phyloP scores from a whole-genome alignment of 2,888 invertebrate genomes.

The Eupithecia dodoneata region DNA sequence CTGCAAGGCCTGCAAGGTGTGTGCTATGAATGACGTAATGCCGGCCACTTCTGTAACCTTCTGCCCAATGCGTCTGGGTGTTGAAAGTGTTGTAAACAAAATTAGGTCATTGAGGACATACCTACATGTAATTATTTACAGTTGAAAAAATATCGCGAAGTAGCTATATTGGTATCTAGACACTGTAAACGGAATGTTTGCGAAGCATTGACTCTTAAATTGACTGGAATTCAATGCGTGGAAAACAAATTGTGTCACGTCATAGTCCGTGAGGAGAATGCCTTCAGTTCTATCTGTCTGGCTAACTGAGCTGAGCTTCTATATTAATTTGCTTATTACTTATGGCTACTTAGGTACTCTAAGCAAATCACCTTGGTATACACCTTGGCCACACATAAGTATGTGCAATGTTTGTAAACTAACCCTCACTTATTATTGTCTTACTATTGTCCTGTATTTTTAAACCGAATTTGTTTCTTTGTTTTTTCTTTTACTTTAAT shows the following conservation, averaged over 20 bases:
- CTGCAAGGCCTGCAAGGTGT: slow-evolving; percentile 11
- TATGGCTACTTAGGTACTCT: no score
- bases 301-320: not conserved
- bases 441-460: no score
- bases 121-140: not conserved
- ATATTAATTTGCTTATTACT: not conserved
- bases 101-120: slow-evolving; percentile 17
- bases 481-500: no score
- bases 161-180: not conserved
- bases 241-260: not conserved
- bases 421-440: no score
- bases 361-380: no score
- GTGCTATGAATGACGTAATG: slow-evolving; percentile 6
- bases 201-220: not conserved
- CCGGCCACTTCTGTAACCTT: not conserved
- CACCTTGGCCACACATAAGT: no score
- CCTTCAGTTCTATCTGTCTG: not conserved
- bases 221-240: slow-evolving; percentile 6
- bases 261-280: not conserved
- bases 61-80: not conserved
- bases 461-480: no score
- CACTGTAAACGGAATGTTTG: slow-evolving; percentile 12
- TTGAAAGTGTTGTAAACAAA: not conserved
- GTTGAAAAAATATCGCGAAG: not conserved
- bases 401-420: no score